These are phyloP conservation scores for Sylvicola cinctus DNA, from an alignment of 2,888 invertebrate genomes.

Conservation along the genomic window DNA sequence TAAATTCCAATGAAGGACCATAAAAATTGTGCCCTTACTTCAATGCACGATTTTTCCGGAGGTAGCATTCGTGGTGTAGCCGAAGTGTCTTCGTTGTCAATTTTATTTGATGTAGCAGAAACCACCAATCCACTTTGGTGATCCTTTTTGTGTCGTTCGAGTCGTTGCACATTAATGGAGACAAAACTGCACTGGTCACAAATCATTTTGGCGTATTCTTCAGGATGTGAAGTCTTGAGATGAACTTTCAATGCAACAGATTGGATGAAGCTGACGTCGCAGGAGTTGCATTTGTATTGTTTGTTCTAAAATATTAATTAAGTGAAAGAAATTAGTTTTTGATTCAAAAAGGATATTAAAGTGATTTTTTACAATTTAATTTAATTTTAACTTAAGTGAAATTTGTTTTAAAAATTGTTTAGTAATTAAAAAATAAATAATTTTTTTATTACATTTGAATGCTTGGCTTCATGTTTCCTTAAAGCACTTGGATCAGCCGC, in stretches of 20 bases:
- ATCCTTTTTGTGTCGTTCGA: constrained; percentile 17
- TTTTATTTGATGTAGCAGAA: not conserved
- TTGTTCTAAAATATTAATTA: not conserved
- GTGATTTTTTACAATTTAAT: no score
- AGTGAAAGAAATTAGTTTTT: no score
- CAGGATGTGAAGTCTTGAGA: constrained; percentile 32
- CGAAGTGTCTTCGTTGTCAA: not conserved
- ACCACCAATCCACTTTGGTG: constrained; percentile 18
- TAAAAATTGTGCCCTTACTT: not conserved
- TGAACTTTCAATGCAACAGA: constrained; percentile 44
- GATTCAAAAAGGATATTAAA: no score
- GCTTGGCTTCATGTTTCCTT: constrained; percentile 40
- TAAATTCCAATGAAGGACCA: no score
- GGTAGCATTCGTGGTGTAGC: no score
- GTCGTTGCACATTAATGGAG: constrained; percentile 14
- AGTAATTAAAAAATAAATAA: no score
- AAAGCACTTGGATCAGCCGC: constrained; percentile 59
- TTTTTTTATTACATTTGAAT: constrained; percentile 25
- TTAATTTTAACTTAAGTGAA: no score
- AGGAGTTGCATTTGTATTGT: constrained; percentile 43
- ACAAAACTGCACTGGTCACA: constrained; percentile 19
- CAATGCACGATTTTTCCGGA: not conserved
- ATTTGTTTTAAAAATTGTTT: no score
- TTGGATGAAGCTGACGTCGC: constrained; percentile 47
- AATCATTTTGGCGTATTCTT: constrained; percentile 15